These are phyloP conservation scores for Hylomyscus alleni DNA, from an alignment of 2,797 vertebrate genomes.

Conservation along the genomic window DNA sequence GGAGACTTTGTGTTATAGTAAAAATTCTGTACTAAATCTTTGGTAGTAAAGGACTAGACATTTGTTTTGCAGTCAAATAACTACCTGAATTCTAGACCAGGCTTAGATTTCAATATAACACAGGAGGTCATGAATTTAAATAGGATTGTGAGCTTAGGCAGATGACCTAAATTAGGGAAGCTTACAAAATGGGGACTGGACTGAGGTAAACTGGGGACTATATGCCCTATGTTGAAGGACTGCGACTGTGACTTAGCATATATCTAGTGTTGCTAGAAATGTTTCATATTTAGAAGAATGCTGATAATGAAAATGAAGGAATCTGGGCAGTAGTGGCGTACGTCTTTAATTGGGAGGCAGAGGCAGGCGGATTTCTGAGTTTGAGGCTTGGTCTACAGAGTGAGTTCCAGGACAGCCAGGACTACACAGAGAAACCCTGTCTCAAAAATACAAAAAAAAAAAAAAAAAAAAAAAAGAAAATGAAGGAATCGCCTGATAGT, in stretches of 20 bases:
- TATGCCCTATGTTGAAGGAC: background rate
- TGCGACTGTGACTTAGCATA: background rate
- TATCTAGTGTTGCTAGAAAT: slow-evolving; percentile 21
- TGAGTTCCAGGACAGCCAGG: too few relatives aligned
- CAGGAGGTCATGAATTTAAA: slow-evolving; percentile 51
- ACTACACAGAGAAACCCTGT: too few relatives aligned
- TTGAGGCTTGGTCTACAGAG: too few relatives aligned
- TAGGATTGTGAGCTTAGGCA: slow-evolving; percentile 4
- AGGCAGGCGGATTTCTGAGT: too few relatives aligned
- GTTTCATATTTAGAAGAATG: slow-evolving; percentile 43
- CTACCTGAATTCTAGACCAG: slow-evolving; percentile 28
- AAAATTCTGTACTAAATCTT: slow-evolving; percentile 18
- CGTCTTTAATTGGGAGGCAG: too few relatives aligned
- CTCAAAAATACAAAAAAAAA: too few relatives aligned
- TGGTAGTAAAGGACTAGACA: slow-evolving; percentile 1
- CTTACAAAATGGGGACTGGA: background rate
- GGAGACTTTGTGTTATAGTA: slow-evolving; percentile 47
- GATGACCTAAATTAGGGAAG: slow-evolving; percentile 56
- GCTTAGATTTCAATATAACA: slow-evolving; percentile 31
- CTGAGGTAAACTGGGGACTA: background rate
- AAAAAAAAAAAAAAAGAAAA: background rate
- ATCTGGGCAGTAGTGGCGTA: background rate
- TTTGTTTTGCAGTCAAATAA: slow-evolving; percentile 46
- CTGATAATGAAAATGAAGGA: slow-evolving; percentile 14
- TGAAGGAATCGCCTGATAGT: slow-evolving; percentile 44